phyloP scores from a whole-genome alignment of 2,113 vertebrate genomes.

The Charadrius vociferus region DNA sequence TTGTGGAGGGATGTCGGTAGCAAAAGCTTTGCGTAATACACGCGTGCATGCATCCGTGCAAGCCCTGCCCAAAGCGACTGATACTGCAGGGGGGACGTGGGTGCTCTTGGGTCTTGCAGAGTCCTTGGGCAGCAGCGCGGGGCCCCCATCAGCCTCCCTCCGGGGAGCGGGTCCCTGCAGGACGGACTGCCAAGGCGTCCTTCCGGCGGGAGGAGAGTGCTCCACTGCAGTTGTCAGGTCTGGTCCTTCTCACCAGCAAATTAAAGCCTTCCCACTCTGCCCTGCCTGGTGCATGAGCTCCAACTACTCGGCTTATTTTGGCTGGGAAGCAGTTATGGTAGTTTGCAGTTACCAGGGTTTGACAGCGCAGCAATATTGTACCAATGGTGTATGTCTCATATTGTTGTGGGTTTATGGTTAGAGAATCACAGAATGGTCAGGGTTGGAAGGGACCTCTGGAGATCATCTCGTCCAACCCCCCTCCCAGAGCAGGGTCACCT shows the following conservation, averaged over 20 bases:
- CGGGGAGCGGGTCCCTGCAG: fast-evolving
- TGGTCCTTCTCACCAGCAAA: background rate
- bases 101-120: no score
- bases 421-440: no score
- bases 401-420: background rate
- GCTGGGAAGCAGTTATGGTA: fast-evolving
- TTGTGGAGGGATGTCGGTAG: background rate
- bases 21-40: fast-evolving
- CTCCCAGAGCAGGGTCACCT: no score
- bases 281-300: background rate
- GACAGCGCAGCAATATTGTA: background rate
- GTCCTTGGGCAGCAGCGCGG: background rate
- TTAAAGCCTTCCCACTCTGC: background rate
- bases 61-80: no score
- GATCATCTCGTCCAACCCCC: no score
- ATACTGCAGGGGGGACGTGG: fast-evolving
- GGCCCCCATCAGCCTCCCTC: background rate
- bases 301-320: background rate
- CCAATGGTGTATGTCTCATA: background rate
- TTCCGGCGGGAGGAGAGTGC: fast-evolving
- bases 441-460: no score
- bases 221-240: background rate
- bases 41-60: fast-evolving
- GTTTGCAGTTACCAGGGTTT: background rate
- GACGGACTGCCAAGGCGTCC: background rate